Evolutionary conservation across 2,113 vertebrate species (phyloP), one percentile per base, ranked within the genome.

Genomic region (Merops nubicus): DNA sequence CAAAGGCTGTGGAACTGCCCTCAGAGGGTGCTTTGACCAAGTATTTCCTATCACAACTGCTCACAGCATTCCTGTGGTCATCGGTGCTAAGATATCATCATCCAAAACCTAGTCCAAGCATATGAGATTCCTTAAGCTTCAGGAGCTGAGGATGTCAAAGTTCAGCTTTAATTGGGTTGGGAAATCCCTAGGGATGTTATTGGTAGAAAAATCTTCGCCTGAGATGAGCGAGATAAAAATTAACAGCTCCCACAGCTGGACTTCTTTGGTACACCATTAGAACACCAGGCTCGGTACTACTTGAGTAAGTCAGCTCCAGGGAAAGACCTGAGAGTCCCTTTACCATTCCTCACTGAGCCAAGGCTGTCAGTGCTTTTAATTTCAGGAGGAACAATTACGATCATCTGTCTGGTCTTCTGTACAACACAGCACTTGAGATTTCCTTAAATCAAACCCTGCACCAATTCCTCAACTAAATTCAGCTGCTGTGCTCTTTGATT

Each of bases 391-490:
- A 69, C 26, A 69, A 26, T 0, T 18, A 26, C 72, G 50, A 67
- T 36, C 6, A 2, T 29, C 65, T 65, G 33, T 82, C 90, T 91
- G 47, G 26, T 45, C 59, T 45, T 75, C 42, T 73, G 45, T 50
- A 75, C 50, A 73, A 5, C 0, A 0, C 0, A 43, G 38, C 25
- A 64, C 28, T 57, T 6, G 25, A 84, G 23, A 89, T 6, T 65
- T 77, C 50, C 38, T 82, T 79, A 47, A 91, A 54, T 77, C 47
- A 84, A 85, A 62, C 68, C 48, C 36, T 89, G 86, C 40, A 45
- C 31, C 15, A 84, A 3, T 22, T 54, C 74, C 60, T 70, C 64
- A 56, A 67, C 31, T 73, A 63, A 89, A 40, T 16, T 82, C 56
- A 50, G 40, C 9, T 79, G 62, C 36, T 42, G 6, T 31, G 67